Base-by-base conservation (phyloP, 2,113 vertebrate species). In the Odocoileus hemionus region DNA sequence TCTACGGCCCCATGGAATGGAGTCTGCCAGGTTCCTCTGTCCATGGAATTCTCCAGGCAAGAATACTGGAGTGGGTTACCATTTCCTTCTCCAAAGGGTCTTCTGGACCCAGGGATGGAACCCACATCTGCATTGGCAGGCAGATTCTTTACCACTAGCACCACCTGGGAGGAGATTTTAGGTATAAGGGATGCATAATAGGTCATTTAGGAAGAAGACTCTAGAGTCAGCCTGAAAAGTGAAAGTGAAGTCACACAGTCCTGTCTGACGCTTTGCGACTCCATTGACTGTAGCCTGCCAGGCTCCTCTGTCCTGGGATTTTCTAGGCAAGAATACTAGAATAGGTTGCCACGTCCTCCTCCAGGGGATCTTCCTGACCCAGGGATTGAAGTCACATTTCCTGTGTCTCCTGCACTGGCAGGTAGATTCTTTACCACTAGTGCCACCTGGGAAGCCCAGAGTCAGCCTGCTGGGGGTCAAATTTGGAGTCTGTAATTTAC, bases 101-200 rank as follows among this genome's bases (percentile, higher is more conserved):
- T 76, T 43, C 23, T 43, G 36, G 39, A 43, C 23, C 39, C 70
- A 43, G 70, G 23, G 23, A 76, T 76, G 36, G 36, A 76, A 43
- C 23, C 39, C 39, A 43, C 36, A 15, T 76, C 39, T 43, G 70
- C 70, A 26, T 15, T 43, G 39, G 23, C 70, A 76, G 39, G 39
- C 0, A 1, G 12, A 43, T 76, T 76, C 70, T 76, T 43, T 26
- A 76, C 70, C 3, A 7, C 70, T 43, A 76, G 25, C 6, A 0
- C 70, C 39, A 43, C 12, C 12, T 26, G 23, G 12, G 23, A 76
- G 70, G 39, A 43, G 39, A 76, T 76, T 76, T 76, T 76, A 76
- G 25, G 30, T 28, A 33, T 1, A 50, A 12, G 58, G 45, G 45
- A 6, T 64, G 6, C 0, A 0, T 3, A 7, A 6, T 15, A 16